Percentiles rank a stretch among this genome's conserved stretches.
phyloP scores from a whole-genome alignment of 2,113 vertebrate genomes.

The Lasiurus cinereus region DNA sequence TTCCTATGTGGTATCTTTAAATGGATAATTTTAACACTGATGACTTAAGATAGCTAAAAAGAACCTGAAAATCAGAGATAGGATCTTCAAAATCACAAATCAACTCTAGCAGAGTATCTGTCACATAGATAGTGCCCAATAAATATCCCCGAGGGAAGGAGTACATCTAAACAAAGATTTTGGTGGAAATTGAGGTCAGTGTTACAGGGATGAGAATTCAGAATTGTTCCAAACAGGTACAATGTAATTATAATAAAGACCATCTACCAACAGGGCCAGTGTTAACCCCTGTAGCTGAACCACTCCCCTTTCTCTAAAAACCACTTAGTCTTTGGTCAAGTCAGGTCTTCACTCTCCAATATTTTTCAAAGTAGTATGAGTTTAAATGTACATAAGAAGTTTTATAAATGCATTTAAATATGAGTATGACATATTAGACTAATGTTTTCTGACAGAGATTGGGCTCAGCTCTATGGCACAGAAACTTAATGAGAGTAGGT shows the following conservation, averaged over 20 bases:
- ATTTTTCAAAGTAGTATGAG: background rate
- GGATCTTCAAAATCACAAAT: background rate
- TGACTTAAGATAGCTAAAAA: background rate
- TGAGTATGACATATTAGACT: background rate
- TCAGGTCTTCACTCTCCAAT: background rate
- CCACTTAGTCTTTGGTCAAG: background rate
- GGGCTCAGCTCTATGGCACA: background rate
- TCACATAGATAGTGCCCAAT: background rate
- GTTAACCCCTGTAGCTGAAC: background rate
- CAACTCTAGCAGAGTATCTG: background rate
- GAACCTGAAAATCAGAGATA: background rate
- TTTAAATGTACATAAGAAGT: background rate
- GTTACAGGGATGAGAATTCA: background rate
- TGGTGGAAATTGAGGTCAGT: background rate
- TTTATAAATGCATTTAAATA: background rate
- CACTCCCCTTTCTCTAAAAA: background rate
- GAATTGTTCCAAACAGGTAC: background rate
- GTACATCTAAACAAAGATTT: background rate
- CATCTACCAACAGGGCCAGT: background rate
- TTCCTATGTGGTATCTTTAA: background rate
- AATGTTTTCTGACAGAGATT: background rate
- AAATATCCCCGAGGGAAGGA: background rate
- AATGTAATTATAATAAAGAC: background rate
- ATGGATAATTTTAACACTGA: background rate
- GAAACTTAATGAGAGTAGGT: background rate